These are phyloP conservation scores for Lepas anatifera DNA, from an alignment of 2,888 invertebrate species.

Conservation along the genomic window DNA sequence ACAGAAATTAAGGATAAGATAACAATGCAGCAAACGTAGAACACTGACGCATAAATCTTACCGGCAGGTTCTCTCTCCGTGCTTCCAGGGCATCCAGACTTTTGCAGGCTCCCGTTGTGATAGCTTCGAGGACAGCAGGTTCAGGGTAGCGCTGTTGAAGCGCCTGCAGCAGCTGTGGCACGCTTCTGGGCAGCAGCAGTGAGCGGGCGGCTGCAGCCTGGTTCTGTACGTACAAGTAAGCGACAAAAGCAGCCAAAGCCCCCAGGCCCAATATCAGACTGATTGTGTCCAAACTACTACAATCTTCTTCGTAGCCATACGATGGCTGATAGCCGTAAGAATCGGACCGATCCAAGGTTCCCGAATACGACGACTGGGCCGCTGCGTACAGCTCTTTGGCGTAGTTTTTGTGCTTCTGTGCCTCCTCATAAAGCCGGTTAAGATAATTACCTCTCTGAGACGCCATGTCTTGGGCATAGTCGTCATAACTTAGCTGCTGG, in stretches of 20 bases:
- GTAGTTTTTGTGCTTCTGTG: not conserved
- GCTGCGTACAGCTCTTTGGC: not conserved
- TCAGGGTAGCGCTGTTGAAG: not conserved
- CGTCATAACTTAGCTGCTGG: no score
- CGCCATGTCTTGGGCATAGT: no score
- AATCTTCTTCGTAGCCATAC: not conserved
- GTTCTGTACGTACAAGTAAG: not conserved
- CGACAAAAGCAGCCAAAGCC: not conserved
- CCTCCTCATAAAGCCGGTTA: no score
- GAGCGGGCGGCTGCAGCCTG: not conserved
- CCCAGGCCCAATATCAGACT: not conserved
- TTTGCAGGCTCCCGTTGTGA: not conserved
- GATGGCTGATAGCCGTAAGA: not conserved
- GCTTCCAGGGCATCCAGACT: not conserved
- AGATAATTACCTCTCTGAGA: no score
- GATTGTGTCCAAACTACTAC: not conserved
- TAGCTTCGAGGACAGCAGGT: not conserved
- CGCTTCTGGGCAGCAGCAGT: no score
- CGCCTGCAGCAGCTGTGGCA: not conserved
- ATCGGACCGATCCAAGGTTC: no score
- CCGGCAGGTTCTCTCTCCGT: no score
- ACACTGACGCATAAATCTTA: no score
- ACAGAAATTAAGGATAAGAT: no score
- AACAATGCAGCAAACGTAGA: no score
- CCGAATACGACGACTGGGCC: not conserved